Evolutionary conservation across 2,888 invertebrate genomes (phyloP).

Genomic region (Taenaris catops): DNA sequence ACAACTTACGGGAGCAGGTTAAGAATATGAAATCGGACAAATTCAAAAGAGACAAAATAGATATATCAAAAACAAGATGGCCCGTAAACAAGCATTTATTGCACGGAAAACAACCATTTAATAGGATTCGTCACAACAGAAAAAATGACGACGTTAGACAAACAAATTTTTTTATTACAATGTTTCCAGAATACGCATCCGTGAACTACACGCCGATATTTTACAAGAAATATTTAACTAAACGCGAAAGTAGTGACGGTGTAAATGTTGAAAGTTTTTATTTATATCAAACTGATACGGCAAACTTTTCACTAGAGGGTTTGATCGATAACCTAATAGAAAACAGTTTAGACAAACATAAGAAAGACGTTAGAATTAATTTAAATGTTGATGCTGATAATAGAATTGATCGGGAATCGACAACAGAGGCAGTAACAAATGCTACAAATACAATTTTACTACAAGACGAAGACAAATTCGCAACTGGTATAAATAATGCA

Average conservation of each 20-base stretch:
- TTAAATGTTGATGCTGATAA: constrained; percentile 9
- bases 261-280: constrained; percentile 31
- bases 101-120: constrained; percentile 24
- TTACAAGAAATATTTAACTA: constrained; percentile 46
- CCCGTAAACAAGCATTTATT: constrained; percentile 38
- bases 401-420: constrained; percentile 4
- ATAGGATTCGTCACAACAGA: constrained; percentile 16
- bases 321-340: constrained; percentile 50
- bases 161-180: constrained; percentile 21
- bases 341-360: constrained; percentile 34
- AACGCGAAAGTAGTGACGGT: constrained; percentile 29
- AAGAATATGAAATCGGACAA: constrained; percentile 46
- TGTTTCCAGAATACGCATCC: constrained; percentile 23
- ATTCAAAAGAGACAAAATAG: constrained; percentile 36
- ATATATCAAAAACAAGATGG: constrained; percentile 52
- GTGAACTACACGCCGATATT: constrained; percentile 33
- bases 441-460: neutral
- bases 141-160: constrained; percentile 14
- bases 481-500: neutral
- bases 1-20: constrained; percentile 54
- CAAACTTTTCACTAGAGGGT: constrained; percentile 43
- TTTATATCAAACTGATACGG: constrained; percentile 32
- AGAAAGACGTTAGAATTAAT: constrained; percentile 17
- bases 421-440: constrained; percentile 23
- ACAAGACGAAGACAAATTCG: neutral